Evolutionary conservation across 2,797 vertebrate species (phyloP).

Genomic region (Natrix natrix): DNA sequence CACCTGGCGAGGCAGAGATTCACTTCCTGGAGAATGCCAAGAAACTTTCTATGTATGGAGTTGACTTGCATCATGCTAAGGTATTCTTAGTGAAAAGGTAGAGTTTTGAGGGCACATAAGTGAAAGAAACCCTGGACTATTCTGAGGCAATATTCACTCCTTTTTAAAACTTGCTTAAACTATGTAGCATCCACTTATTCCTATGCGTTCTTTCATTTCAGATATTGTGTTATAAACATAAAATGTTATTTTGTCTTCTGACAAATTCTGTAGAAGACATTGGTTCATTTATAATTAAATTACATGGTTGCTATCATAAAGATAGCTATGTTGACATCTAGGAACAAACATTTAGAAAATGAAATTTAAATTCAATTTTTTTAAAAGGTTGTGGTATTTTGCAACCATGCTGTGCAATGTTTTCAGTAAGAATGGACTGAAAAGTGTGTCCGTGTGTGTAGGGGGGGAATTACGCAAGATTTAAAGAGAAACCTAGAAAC

Average conservation of each 20-base stretch:
- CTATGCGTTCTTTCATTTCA: background rate
- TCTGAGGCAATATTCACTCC: background rate
- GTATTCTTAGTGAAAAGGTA: constrained; percentile 62
- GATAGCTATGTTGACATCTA: background rate
- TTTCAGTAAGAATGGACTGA: background rate
- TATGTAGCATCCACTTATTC: background rate
- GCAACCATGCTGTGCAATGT: background rate
- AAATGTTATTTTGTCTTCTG: background rate
- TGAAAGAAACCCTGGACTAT: background rate
- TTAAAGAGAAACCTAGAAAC: background rate
- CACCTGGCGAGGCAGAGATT: constrained; percentile 94
- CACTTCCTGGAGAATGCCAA: constrained; percentile 98
- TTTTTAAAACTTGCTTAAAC: background rate
- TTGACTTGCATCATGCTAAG: constrained; percentile 98
- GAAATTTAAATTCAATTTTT: background rate
- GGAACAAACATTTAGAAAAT: background rate
- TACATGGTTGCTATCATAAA: background rate
- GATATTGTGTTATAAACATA: background rate
- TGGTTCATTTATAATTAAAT: background rate
- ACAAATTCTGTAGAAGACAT: background rate
- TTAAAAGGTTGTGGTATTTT: background rate
- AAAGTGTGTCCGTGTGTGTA: background rate
- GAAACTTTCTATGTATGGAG: constrained; percentile 98
- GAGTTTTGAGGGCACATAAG: background rate
- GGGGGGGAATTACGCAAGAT: background rate